These are phyloP conservation scores for Lepus europaeus DNA, from an alignment of 2,113 vertebrate species.

Conservation along the genomic window DNA sequence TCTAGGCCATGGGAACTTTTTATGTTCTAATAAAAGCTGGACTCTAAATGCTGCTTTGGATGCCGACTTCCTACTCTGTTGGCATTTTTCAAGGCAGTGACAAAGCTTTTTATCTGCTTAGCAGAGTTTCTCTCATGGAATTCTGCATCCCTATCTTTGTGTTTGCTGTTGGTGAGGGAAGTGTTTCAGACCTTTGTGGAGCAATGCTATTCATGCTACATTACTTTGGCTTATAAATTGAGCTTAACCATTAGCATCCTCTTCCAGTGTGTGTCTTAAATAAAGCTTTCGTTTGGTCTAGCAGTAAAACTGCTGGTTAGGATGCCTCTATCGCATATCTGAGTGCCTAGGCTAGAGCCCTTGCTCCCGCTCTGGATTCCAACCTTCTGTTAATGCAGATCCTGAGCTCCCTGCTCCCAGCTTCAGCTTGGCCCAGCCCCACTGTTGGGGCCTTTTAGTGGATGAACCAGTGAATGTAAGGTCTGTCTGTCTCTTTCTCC, in stretches of 20 bases:
- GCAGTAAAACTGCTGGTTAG: not conserved
- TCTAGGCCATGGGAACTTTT: not conserved
- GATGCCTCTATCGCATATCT: too few relatives aligned
- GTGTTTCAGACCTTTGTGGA: constrained; percentile 18
- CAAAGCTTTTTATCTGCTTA: not conserved
- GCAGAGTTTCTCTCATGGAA: constrained; percentile 21
- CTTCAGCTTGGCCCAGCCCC: too few relatives aligned
- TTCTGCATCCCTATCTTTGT: not conserved
- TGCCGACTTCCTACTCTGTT: not conserved
- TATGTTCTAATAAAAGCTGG: not conserved
- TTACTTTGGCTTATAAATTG: constrained; percentile 25
- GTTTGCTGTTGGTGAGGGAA: constrained; percentile 36
- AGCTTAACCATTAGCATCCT: not conserved
- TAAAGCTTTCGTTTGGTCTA: not conserved
- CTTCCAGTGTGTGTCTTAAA: not conserved
- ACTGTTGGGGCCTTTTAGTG: too few relatives aligned
- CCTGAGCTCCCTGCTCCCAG: too few relatives aligned
- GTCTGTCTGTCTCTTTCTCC: too few relatives aligned
- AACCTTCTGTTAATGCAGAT: too few relatives aligned
- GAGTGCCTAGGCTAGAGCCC: too few relatives aligned
- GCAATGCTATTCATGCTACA: not conserved
- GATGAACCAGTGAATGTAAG: too few relatives aligned
- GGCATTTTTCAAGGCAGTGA: constrained; percentile 27
- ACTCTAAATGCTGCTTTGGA: not conserved
- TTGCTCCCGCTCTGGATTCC: too few relatives aligned